Evolutionary conservation across 2,797 vertebrate genomes (phyloP).

Genomic region (Halcyon badia): DNA sequence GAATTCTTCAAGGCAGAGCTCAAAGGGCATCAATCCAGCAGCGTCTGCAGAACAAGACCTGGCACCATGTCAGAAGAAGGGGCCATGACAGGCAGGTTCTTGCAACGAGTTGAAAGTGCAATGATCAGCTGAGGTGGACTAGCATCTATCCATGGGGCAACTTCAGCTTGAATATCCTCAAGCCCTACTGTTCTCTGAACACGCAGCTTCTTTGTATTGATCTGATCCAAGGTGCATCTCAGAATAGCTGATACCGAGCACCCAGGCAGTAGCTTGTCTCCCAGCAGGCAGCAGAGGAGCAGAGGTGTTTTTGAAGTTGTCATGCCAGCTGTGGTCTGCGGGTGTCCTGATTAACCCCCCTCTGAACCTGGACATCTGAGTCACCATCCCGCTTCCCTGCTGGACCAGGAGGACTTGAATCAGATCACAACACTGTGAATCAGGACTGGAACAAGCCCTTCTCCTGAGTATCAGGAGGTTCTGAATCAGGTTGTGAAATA

Average conservation of each 20-base stretch:
- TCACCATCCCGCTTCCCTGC: neutral
- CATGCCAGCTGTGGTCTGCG: neutral
- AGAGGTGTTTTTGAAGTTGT: neutral
- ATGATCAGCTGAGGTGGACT: neutral
- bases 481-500: slow-evolving; percentile 45
- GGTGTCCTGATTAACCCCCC: neutral
- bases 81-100: neutral
- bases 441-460: slow-evolving; percentile 2
- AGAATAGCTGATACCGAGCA: neutral
- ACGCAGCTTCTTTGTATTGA: neutral
- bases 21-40: neutral
- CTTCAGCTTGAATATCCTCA: neutral
- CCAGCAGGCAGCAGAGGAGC: neutral
- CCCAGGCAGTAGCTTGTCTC: neutral
- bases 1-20: neutral
- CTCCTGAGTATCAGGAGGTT: slow-evolving; percentile 38
- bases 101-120: neutral
- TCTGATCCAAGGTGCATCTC: neutral
- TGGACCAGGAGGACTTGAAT: slow-evolving; percentile 26
- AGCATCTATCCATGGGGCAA: neutral
- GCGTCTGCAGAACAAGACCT: neutral
- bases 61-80: neutral
- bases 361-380: neutral
- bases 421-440: neutral
- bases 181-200: neutral